Evolutionary conservation across 2,797 vertebrate genomes (phyloP).

Genomic region (Megalops cyprinoides): DNA sequence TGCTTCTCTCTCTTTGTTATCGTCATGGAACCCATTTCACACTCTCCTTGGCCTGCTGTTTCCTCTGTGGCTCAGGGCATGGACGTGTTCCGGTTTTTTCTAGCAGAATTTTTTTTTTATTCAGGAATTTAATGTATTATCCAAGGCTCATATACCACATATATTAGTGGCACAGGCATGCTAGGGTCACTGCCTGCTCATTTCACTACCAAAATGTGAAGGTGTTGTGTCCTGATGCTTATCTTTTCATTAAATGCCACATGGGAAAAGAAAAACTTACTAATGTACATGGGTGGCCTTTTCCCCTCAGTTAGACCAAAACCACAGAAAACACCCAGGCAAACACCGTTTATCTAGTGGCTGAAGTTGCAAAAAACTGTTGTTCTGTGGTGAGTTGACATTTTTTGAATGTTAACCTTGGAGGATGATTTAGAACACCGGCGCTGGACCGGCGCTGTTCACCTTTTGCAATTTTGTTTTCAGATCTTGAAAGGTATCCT

Average conservation of each 20-base stretch:
- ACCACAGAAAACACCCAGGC: neutral
- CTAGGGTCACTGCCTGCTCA: neutral
- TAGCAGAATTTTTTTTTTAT: neutral
- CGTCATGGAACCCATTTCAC: slow-evolving; percentile 59
- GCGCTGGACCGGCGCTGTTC: neutral
- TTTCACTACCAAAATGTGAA: neutral
- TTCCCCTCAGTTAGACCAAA: neutral
- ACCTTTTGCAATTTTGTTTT: neutral
- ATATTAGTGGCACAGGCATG: neutral
- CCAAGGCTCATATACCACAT: neutral
- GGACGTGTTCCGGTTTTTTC: neutral
- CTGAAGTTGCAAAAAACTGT: no score
- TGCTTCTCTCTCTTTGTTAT: slow-evolving; percentile 39
- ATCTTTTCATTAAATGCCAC: neutral
- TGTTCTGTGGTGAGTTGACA: neutral
- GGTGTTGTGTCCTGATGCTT: neutral
- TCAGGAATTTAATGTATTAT: neutral
- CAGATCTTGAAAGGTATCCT: neutral
- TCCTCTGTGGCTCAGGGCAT: neutral
- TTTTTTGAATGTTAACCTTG: neutral
- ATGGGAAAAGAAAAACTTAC: neutral
- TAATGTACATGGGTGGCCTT: neutral
- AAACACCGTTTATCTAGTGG: neutral
- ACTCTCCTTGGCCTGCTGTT: slow-evolving; percentile 8
- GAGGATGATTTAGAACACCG: slow-evolving; percentile 8